Evolutionary conservation across 2,113 vertebrate genomes (phyloP).

Genomic region (Nipponia nippon): DNA sequence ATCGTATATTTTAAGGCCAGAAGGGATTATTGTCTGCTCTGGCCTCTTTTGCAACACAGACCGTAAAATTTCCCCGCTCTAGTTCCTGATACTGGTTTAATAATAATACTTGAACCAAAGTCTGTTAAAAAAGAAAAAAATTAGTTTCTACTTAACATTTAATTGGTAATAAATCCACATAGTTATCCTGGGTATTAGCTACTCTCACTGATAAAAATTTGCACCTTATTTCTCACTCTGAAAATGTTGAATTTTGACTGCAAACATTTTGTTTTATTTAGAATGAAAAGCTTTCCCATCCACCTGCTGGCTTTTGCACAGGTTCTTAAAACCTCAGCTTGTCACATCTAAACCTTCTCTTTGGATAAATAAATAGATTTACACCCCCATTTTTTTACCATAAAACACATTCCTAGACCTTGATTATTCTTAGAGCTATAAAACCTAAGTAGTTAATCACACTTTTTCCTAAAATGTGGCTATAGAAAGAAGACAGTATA

Average conservation of each 20-base stretch:
- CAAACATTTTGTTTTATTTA: background rate
- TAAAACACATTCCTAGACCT: background rate
- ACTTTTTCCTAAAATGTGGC: background rate
- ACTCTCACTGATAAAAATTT: background rate
- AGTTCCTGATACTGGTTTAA: background rate
- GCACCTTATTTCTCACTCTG: background rate
- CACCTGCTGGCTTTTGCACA: background rate
- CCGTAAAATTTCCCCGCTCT: background rate
- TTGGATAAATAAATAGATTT: background rate
- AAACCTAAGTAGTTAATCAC: background rate
- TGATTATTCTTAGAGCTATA: background rate
- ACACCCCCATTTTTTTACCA: background rate
- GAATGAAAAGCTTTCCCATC: background rate
- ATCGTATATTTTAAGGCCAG: background rate
- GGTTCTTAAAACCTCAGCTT: background rate
- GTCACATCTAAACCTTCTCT: background rate
- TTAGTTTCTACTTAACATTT: background rate
- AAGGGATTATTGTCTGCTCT: background rate
- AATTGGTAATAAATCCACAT: background rate
- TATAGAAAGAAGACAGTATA: background rate
- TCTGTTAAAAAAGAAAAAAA: background rate
- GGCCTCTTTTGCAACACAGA: background rate
- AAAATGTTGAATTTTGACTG: background rate
- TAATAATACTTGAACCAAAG: background rate
- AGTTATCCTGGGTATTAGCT: background rate